phyloP scores from a whole-genome alignment of 2,888 invertebrate genomes.

The Noctua fimbriata region DNA sequence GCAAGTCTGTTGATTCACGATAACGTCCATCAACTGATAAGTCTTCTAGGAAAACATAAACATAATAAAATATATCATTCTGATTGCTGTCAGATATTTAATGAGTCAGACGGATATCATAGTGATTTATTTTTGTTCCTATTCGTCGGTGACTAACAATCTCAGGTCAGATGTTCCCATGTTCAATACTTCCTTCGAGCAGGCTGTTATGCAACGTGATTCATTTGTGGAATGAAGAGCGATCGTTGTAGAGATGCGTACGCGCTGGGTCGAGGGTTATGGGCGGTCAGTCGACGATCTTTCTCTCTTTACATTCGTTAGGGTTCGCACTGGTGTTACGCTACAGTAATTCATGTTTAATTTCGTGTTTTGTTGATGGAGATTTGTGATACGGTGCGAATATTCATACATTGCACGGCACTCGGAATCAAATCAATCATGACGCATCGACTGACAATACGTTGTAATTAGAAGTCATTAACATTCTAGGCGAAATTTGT shows the following conservation, averaged over 20 bases:
- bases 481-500: slow-evolving; percentile 15
- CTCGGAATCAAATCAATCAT: not conserved
- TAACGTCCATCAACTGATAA: slow-evolving; percentile 58
- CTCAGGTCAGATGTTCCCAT: slow-evolving; percentile 49
- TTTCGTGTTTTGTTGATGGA: slow-evolving; percentile 1
- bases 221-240: slow-evolving; percentile 60
- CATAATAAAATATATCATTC: slow-evolving; percentile 41
- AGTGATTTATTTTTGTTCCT: slow-evolving; percentile 36
- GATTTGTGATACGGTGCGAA: slow-evolving; percentile 6
- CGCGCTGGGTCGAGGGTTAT: slow-evolving; percentile 71
- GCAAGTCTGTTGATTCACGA: slow-evolving; percentile 41
- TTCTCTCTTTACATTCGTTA: slow-evolving; percentile 60
- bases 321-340: slow-evolving; percentile 52
- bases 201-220: slow-evolving; percentile 61
- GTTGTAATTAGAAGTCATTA: slow-evolving; percentile 26
- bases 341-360: slow-evolving; percentile 11
- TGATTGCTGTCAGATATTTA: slow-evolving; percentile 25
- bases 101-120: slow-evolving; percentile 39
- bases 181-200: slow-evolving; percentile 45
- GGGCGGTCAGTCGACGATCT: slow-evolving; percentile 71
- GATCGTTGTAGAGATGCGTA: slow-evolving; percentile 63
- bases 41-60: slow-evolving; percentile 30
- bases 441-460: not conserved
- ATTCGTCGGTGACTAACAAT: slow-evolving; percentile 48
- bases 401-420: not conserved